phyloP scores from a whole-genome alignment of 2,888 invertebrate genomes.

The Heliconius cydno region DNA sequence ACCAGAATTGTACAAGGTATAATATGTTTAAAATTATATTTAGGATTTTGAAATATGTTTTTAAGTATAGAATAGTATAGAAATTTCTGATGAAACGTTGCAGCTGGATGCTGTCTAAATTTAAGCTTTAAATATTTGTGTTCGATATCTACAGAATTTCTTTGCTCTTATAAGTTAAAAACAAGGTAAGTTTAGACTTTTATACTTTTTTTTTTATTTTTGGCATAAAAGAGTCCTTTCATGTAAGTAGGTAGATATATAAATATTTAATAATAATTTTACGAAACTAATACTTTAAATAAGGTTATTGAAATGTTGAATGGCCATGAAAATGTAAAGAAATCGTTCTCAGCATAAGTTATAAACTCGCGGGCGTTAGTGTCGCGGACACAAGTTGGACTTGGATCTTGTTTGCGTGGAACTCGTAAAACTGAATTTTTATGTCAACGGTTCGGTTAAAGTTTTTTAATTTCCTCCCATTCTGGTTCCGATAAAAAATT shows the following conservation, averaged over 20 bases:
- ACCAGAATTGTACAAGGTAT: slow-evolving; percentile 89
- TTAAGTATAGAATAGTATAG: no score
- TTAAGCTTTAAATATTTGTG: no score
- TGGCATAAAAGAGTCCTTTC: background rate
- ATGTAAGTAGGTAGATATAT: background rate
- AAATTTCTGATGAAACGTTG: no score
- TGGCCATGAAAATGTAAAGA: slow-evolving; percentile 30
- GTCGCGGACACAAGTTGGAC: slow-evolving; percentile 48
- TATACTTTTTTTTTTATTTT: no score
- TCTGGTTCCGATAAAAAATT: slow-evolving; percentile 55
- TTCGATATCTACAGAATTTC: no score
- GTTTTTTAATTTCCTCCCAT: slow-evolving; percentile 68
- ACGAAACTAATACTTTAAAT: background rate
- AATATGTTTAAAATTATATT: background rate
- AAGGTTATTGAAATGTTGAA: background rate
- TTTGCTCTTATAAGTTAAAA: no score
- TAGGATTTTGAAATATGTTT: no score
- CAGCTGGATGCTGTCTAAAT: no score
- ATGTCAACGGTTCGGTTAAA: slow-evolving; percentile 64
- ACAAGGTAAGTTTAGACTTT: no score
- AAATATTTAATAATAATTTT: background rate
- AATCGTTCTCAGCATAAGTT: slow-evolving; percentile 45
- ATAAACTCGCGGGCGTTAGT: slow-evolving; percentile 46
- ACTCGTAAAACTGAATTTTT: slow-evolving; percentile 69
- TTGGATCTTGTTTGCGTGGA: slow-evolving; percentile 55